A percentile compares a stretch with the other conserved stretches of the same genome.
Conservation (phyloP, 2,113 vertebrate genomes). For the Ictalurus punctatus region DNA sequence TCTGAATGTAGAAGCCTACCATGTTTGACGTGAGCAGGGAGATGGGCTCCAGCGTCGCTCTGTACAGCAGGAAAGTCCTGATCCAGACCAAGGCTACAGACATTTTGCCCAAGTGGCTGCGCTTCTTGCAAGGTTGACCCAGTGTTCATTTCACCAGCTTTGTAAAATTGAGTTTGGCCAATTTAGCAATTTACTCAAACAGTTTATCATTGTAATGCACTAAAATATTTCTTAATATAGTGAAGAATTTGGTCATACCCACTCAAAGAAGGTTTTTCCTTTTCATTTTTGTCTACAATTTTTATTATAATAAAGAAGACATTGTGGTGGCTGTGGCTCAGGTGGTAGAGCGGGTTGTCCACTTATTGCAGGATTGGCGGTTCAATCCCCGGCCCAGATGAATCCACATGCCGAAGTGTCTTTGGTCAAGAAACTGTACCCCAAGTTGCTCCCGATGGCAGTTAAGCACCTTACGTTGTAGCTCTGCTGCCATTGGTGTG, state of each 20-base stretch:
- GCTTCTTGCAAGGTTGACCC: slow-evolving; percentile 85
- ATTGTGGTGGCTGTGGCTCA: background rate
- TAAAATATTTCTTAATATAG: too few relatives aligned
- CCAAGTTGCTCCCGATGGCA: too few relatives aligned
- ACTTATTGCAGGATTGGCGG: too few relatives aligned
- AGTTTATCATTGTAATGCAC: background rate
- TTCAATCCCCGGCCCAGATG: too few relatives aligned
- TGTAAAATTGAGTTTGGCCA: background rate
- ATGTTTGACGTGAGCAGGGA: slow-evolving; percentile 97
- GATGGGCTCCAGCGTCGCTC: slow-evolving; percentile 84
- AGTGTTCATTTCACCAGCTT: background rate
- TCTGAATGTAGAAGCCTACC: slow-evolving; percentile 82
- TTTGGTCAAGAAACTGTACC: too few relatives aligned
- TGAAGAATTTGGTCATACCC: background rate
- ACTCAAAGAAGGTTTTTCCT: background rate
- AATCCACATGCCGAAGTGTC: too few relatives aligned
- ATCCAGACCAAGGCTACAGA: slow-evolving; percentile 94
- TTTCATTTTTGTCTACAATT: background rate
- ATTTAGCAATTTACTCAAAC: background rate
- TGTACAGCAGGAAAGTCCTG: slow-evolving; percentile 94
- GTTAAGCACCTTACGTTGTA: too few relatives aligned
- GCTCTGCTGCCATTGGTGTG: too few relatives aligned
- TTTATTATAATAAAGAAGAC: background rate
- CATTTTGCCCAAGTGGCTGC: slow-evolving; percentile 94
- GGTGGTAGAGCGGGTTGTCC: too few relatives aligned